Percentiles rank a stretch among this genome's conserved stretches.
Conservation (phyloP, 1,140 invertebrate genomes). For the Camponotus vicinus region DNA sequence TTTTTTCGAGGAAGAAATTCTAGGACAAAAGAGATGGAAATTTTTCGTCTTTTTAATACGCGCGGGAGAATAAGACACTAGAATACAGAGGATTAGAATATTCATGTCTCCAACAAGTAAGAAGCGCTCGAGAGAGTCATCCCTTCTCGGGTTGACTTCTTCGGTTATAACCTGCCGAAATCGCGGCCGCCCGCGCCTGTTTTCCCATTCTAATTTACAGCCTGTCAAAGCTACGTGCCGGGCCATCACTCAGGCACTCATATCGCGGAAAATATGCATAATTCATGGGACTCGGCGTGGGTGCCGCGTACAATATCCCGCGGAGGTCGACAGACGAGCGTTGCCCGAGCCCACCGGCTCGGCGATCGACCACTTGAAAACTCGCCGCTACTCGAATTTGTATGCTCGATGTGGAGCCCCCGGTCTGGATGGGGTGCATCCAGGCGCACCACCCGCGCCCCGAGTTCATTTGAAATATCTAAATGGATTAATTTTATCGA, state of each 20-base stretch:
- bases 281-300: constrained; percentile 80
- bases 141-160: background rate
- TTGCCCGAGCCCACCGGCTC: constrained; percentile 7
- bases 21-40: background rate
- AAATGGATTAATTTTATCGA: constrained; percentile 64
- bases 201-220: constrained; percentile 84
- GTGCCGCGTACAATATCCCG: constrained; percentile 77
- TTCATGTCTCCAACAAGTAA: background rate
- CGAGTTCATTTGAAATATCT: constrained; percentile 63
- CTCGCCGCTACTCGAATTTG: constrained; percentile 62
- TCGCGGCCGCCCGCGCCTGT: constrained; percentile 43
- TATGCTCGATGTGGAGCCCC: constrained; percentile 50
- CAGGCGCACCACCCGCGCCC: constrained; percentile 24
- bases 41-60: background rate
- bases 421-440: constrained; percentile 47
- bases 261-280: constrained; percentile 85
- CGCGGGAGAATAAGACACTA: background rate
- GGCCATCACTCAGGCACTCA: constrained; percentile 85
- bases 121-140: background rate
- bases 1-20: background rate
- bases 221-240: constrained; percentile 81
- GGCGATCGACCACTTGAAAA: constrained; percentile 74
- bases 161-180: constrained; percentile 43
- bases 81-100: background rate
- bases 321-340: constrained; percentile 72